A percentile compares a stretch with the other conserved stretches of the same genome.
Conservation (phyloP, 2,888 invertebrate genomes). For the Hydraecia micacea region DNA sequence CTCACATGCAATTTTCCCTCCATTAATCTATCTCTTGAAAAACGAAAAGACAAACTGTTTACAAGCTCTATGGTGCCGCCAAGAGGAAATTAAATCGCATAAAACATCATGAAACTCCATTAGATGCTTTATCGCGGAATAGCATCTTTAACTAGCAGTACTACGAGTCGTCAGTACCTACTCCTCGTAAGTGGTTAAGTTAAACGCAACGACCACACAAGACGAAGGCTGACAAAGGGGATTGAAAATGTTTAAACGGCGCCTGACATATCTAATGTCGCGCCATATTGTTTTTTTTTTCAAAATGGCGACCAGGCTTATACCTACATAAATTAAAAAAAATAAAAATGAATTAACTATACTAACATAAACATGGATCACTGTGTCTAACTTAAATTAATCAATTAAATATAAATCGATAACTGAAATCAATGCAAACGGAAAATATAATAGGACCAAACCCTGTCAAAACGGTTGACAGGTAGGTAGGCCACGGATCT, state of each 20-base stretch:
- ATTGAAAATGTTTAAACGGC: not conserved
- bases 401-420: not conserved
- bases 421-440: not conserved
- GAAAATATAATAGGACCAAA: not conserved
- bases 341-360: too few species aligned
- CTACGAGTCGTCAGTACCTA: conserved; percentile 17
- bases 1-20: conserved; percentile 19
- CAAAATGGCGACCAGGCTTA: not conserved
- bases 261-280: not conserved
- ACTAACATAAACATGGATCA: too few species aligned
- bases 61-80: conserved; percentile 33
- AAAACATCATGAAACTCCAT: conserved; percentile 62
- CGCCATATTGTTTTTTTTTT: not conserved
- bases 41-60: conserved; percentile 40
- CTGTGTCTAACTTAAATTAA: too few species aligned
- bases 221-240: conserved; percentile 24
- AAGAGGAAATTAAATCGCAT: conserved; percentile 63
- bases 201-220: conserved; percentile 50
- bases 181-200: conserved; percentile 20
- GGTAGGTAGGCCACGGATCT: too few species aligned
- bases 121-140: conserved; percentile 52
- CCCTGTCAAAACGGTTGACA: not conserved
- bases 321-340: not conserved
- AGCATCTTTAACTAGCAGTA: conserved; percentile 51
- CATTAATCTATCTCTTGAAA: conserved; percentile 29